Evolutionary conservation across 2,888 invertebrate species (phyloP).

Genomic region (Drosophila dives): DNA sequence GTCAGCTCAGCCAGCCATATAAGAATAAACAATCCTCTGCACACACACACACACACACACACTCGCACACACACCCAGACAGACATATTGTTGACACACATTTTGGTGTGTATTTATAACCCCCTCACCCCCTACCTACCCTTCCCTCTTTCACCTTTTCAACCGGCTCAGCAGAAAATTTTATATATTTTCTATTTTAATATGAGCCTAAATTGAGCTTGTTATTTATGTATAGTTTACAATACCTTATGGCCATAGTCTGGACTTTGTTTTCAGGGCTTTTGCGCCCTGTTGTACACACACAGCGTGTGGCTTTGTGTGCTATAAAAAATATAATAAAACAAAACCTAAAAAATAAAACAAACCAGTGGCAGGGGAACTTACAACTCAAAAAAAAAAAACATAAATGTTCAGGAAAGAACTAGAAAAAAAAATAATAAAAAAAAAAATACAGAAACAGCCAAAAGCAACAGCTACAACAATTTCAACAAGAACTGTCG

Average conservation of each 20-base stretch:
- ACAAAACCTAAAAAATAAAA: slow-evolving; percentile 14
- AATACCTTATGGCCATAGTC: slow-evolving; percentile 67
- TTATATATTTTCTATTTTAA: slow-evolving; percentile 64
- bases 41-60: slow-evolving; percentile 29
- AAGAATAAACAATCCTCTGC: slow-evolving; percentile 70
- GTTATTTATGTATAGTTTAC: slow-evolving; percentile 77
- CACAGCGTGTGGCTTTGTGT: slow-evolving; percentile 46
- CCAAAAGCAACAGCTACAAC: slow-evolving; percentile 24
- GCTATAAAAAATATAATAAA: slow-evolving; percentile 23
- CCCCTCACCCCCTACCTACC: neutral
- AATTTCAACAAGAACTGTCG: slow-evolving; percentile 68
- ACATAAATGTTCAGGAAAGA: slow-evolving; percentile 23
- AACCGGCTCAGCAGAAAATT: slow-evolving; percentile 67
- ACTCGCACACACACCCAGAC: slow-evolving; percentile 27
- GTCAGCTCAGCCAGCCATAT: slow-evolving; percentile 38
- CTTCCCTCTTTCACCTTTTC: slow-evolving; percentile 37
- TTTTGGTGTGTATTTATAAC: slow-evolving; percentile 41
- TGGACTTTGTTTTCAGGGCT: slow-evolving; percentile 35
- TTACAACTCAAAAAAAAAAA: slow-evolving; percentile 8
- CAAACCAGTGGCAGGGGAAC: slow-evolving; percentile 19
- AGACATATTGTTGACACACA: slow-evolving; percentile 68
- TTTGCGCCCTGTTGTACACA: slow-evolving; percentile 57
- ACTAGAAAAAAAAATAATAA: neutral
- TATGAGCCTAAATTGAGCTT: slow-evolving; percentile 78
- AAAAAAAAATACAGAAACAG: slow-evolving; percentile 2